Conservation (phyloP, 1,140 invertebrate species). For the Hypothenemus hampei region DNA sequence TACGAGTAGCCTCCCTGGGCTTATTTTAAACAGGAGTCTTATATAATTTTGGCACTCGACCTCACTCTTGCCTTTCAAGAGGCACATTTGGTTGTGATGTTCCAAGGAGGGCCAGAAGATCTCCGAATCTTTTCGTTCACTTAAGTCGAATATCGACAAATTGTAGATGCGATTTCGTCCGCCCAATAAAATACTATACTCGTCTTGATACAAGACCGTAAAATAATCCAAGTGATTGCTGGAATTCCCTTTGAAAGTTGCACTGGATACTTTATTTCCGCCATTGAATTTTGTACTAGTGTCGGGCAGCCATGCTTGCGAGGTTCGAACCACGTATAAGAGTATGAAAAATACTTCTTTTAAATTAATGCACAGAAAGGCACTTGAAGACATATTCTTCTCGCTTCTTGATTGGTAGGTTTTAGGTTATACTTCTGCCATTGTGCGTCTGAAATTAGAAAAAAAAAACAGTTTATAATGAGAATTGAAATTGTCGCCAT, state of each 20-base stretch:
- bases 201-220: slow-evolving; percentile 51
- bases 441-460: slow-evolving; percentile 28
- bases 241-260: slow-evolving; percentile 39
- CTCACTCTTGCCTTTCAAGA: slow-evolving; percentile 84
- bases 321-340: slow-evolving; percentile 18
- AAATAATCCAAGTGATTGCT: slow-evolving; percentile 46
- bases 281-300: slow-evolving; percentile 40
- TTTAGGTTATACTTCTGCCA: slow-evolving; percentile 26
- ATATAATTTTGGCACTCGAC: slow-evolving; percentile 95
- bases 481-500: too few species aligned
- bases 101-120: slow-evolving; percentile 81
- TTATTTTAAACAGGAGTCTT: slow-evolving; percentile 70
- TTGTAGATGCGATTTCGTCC: slow-evolving; percentile 76
- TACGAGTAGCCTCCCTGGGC: slow-evolving; percentile 71
- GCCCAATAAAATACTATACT: slow-evolving; percentile 48
- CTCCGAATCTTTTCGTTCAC: slow-evolving; percentile 49
- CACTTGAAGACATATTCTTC: slow-evolving; percentile 22
- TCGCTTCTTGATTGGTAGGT: slow-evolving; percentile 10
- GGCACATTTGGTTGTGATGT: slow-evolving; percentile 77
- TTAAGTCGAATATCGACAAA: slow-evolving; percentile 66
- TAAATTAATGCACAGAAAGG: slow-evolving; percentile 28
- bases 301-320: slow-evolving; percentile 41
- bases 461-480: too few species aligned
- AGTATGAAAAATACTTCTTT: slow-evolving; percentile 21
- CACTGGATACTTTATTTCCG: slow-evolving; percentile 35